phyloP scores from a whole-genome alignment of 2,888 invertebrate genomes.

The Luperina nickerlii region DNA sequence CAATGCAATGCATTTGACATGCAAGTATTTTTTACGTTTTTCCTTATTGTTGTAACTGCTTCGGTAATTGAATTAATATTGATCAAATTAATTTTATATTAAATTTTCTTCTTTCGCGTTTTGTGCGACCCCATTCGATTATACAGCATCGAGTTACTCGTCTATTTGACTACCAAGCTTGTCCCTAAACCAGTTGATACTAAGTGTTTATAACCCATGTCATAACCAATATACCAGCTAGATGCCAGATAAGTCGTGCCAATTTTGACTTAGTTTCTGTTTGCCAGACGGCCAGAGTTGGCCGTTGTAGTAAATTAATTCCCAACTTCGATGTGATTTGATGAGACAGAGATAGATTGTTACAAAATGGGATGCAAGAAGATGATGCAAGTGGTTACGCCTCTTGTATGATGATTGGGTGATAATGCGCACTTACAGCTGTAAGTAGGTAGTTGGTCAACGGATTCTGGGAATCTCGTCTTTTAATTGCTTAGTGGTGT shows the following conservation, averaged over 20 bases:
- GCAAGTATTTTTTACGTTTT: conserved; percentile 23
- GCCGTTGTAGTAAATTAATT: conserved; percentile 82
- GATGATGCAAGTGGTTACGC: conserved; percentile 39
- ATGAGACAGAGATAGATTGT: conserved; percentile 79
- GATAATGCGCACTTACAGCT: conserved; percentile 34
- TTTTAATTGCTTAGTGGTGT: conserved; percentile 30
- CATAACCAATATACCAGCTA: conserved; percentile 75
- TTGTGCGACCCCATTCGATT: background rate
- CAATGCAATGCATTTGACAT: conserved; percentile 32
- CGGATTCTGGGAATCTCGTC: conserved; percentile 22
- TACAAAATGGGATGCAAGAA: conserved; percentile 41
- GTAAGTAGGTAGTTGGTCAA: conserved; percentile 9
- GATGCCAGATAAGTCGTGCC: conserved; percentile 81
- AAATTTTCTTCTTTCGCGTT: background rate
- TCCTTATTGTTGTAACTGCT: conserved; percentile 16
- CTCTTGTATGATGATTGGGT: conserved; percentile 38
- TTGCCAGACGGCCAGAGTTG: conserved; percentile 71
- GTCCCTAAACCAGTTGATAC: conserved; percentile 19
- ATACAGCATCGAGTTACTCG: background rate
- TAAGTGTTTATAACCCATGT: conserved; percentile 73
- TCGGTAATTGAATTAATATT: conserved; percentile 22
- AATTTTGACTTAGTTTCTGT: conserved; percentile 78
- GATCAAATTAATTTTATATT: background rate
- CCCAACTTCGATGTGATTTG: conserved; percentile 78
- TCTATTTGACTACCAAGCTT: background rate